Evolutionary conservation across 2,888 invertebrate genomes (phyloP), one percentile per base, ranked within the genome.

Genomic region (Ectemnius cavifrons): DNA sequence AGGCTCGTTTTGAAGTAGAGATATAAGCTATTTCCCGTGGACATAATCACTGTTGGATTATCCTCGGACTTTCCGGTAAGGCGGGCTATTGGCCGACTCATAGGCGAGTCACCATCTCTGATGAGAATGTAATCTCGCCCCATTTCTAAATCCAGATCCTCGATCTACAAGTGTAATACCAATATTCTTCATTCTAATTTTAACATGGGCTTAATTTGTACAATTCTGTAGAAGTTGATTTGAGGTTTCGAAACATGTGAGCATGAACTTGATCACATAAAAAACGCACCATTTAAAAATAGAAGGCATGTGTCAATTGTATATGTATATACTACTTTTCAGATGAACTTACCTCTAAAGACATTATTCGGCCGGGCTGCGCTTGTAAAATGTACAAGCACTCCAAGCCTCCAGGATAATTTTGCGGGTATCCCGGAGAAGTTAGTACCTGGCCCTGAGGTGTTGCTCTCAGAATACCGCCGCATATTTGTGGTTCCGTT

Each of bases 381-480:
- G 99, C 96, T 88, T 96, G 95, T 78, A 99, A 95, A 62, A 97
- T 95, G 91, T 98, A 99, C 66, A 98, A 93, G 84, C 98, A 98
- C 92, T 99, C 99, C 77, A 98, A 92, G n/a, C 98, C 98, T 66
- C 98, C 98, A 0, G 98, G 98, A 92, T 98, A 98, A 84, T 95
- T 95, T 84, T 95, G 95, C 0, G 98, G 98, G 91, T 97, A 98
- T 70, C 97, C 97, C 68, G 98, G 97, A 59, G 98, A 98, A 16
- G 95, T 95, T 64, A 99, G 92, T 2, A 96, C 94, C 92, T 98
- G 98, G 37, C 96, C 95, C 91, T 97, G 97, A 61, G 96, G 94
- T 13, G 97, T 96, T 0, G 98, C 98, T 85, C 96, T 93, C 60
- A 98, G 92, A 70, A 94, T 94, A 37, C 98, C 98, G 47, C 98